Evolutionary conservation across 2,888 invertebrate species (phyloP), one percentile per base, ranked within the genome.

Genomic region (Sussaba pulchella): DNA sequence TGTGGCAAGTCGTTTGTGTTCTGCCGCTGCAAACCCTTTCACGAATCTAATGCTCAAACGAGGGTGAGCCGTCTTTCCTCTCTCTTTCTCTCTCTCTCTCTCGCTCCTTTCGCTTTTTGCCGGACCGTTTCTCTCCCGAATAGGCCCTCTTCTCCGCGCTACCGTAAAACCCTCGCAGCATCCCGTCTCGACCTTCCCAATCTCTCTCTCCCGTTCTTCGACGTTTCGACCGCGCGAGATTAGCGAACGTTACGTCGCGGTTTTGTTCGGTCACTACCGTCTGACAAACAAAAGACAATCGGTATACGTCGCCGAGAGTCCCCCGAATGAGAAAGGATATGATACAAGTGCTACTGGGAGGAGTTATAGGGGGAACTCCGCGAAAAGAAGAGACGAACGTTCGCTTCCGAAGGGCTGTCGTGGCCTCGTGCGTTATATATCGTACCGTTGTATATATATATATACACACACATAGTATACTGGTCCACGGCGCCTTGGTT

Each of bases 1-100:
- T 85, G 84, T 84, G 74, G 59, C 59, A 57, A 17, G 57, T 39
- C 70, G 85, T 87, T 87, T 86, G 85, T 85, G 82, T 82, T 70
- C 73, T 17, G 61, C 67, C 82, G 75, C 78, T 41, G 82, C 85
- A 86, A 85, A 85, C 88, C 84, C 84, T 87, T 86, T 85, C 74
- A 70, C 79, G 74, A 78, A 82, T 70, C 78, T 70, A 75, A 82
- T 67, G 59, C 52, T 80, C 66, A 54, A n/a, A n/a, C n/a, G n/a
- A n/a, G n/a, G n/a, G n/a, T n/a, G n/a, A n/a, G n/a, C n/a, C 52
- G 52, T 76, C 64, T 26, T 50, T 54, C 41, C 4, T 21, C 21
- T 19, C 14, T 17, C 69, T 70, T 41, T 75, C 72, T 64, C 71
- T 70, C 72, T 9, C 72, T 70, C 47, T 78, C 72, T 61, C 74